These are phyloP conservation scores for Hofmannophila pseudospretella DNA, from an alignment of 2,888 invertebrate species.

Conservation along the genomic window DNA sequence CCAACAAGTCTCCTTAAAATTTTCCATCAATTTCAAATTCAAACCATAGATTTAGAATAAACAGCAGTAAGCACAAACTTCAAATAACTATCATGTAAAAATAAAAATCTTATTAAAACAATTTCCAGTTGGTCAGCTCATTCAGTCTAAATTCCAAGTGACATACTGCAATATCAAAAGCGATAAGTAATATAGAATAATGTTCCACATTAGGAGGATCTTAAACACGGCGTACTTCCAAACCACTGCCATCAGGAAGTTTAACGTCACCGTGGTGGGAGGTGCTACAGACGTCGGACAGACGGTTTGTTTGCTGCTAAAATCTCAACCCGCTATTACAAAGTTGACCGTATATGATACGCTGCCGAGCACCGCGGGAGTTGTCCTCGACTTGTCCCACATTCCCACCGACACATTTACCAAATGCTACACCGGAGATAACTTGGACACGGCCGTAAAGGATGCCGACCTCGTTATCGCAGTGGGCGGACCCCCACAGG, in stretches of 20 bases:
- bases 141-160: not conserved
- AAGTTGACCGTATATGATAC: constrained; percentile 79
- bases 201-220: not conserved
- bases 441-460: constrained; percentile 54
- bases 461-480: constrained; percentile 82
- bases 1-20: too few relatives aligned
- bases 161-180: not conserved
- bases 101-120: too few relatives aligned
- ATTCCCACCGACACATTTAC: constrained; percentile 52
- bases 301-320: constrained; percentile 74
- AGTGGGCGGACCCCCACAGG: constrained; percentile 79
- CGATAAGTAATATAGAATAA: not conserved
- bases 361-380: constrained; percentile 46
- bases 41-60: too few relatives aligned
- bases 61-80: too few relatives aligned
- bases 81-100: not conserved
- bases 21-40: too few relatives aligned
- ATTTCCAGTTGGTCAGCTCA: not conserved
- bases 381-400: constrained; percentile 64
- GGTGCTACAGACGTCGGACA: constrained; percentile 72
- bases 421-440: constrained; percentile 42
- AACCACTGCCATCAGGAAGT: constrained; percentile 19
- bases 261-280: constrained; percentile 57
- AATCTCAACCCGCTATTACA: constrained; percentile 75
- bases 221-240: not conserved